Evolutionary conservation across 92 coral and sea anemone genomes (phyloP).

Genomic region (Anthopleura xanthogrammica): DNA sequence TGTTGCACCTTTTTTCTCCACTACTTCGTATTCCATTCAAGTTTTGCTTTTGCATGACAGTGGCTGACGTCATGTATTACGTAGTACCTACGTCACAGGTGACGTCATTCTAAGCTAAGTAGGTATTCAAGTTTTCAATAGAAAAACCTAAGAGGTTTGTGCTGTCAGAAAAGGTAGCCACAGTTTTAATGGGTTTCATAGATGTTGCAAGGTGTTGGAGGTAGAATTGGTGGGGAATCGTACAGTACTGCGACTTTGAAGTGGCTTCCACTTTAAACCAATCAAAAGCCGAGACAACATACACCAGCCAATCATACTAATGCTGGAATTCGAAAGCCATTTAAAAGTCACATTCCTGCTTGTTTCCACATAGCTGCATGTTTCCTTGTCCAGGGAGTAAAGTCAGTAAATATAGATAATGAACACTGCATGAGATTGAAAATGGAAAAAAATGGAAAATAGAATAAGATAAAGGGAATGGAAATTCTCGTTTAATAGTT

Average conservation of each 20-base stretch:
- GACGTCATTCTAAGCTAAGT: background rate
- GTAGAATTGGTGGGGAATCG: background rate
- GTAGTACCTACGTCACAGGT: background rate
- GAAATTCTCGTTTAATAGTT: constrained; percentile 5
- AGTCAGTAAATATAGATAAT: background rate
- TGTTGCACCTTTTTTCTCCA: background rate
- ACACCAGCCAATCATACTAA: background rate
- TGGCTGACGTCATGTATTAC: background rate
- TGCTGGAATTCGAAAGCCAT: background rate
- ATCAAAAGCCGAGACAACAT: background rate
- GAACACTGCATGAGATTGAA: background rate
- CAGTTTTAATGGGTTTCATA: too few species aligned
- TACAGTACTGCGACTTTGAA: background rate
- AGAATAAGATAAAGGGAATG: background rate
- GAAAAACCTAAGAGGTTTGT: background rate
- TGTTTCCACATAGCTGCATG: background rate
- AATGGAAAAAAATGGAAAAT: background rate
- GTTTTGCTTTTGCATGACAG: background rate
- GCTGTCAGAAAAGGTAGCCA: background rate
- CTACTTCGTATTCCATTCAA: background rate
- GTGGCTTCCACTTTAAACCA: background rate
- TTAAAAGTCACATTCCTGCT: background rate
- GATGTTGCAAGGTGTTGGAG: background rate
- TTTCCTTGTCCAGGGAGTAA: background rate
- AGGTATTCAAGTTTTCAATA: background rate